phyloP scores from a whole-genome alignment of 2,888 invertebrate genomes.

The Agonopterix alstromeriana region DNA sequence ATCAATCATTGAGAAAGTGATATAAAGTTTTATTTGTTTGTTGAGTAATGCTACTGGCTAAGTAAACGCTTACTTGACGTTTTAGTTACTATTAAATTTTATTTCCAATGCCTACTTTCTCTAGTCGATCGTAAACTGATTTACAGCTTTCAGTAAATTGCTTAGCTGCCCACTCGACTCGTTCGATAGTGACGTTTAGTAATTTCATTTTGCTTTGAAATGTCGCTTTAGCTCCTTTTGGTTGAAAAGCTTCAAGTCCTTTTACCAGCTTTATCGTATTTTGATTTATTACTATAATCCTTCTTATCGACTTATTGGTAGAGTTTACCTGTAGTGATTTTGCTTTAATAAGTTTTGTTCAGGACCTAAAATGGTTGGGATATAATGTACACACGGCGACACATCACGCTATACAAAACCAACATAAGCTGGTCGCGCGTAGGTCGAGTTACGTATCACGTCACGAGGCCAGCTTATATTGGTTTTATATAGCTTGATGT shows the following conservation, averaged over 20 bases:
- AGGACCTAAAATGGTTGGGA: no score
- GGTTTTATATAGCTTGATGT: no score
- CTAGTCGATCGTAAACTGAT: constrained; percentile 14
- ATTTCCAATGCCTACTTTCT: constrained; percentile 15
- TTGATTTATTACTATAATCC: not conserved
- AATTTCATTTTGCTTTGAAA: not conserved
- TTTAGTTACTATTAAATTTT: constrained; percentile 13
- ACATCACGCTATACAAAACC: no score
- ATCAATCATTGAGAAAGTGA: no score
- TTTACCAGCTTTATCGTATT: not conserved
- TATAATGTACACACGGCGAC: no score
- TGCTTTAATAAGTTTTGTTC: no score
- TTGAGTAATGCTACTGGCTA: not conserved
- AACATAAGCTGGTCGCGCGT: no score
- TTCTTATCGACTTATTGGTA: no score
- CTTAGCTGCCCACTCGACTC: constrained; percentile 1
- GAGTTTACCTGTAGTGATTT: no score
- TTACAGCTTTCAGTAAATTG: constrained; percentile 13
- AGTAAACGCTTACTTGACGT: constrained; percentile 3
- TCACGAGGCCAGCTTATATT: no score
- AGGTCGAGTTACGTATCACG: no score
- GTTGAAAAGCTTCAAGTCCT: not conserved
- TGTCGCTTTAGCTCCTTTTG: not conserved
- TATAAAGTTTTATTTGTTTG: no score
- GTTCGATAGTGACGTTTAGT: not conserved